phyloP scores from a whole-genome alignment of 2,113 vertebrate genomes.

The Archilochus colubris region DNA sequence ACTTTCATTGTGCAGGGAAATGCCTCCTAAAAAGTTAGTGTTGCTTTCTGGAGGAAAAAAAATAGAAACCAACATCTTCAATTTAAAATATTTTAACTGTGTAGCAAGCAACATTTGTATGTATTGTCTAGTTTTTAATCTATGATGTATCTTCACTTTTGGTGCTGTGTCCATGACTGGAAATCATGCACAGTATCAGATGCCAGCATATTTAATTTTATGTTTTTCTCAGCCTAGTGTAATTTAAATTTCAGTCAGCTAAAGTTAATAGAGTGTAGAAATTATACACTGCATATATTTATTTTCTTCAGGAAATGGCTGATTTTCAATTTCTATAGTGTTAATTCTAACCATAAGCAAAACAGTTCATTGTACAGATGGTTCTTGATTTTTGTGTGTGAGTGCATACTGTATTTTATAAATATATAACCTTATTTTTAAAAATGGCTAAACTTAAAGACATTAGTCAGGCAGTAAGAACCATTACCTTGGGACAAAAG shows the following conservation, averaged over 20 bases:
- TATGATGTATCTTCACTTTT: not conserved
- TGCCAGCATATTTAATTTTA: not conserved
- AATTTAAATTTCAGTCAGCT: not conserved
- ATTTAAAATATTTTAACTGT: not conserved
- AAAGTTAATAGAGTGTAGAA: not conserved
- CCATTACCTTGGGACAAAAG: not conserved
- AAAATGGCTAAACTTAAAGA: not conserved
- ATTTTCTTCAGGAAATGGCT: not conserved
- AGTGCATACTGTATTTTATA: not conserved
- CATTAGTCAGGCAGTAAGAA: not conserved
- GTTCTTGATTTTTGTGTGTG: not conserved
- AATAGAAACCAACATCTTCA: not conserved
- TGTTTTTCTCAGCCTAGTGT: not conserved
- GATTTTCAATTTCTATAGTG: not conserved
- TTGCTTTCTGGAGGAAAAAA: not conserved
- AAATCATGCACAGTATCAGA: not conserved
- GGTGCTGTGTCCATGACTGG: not conserved
- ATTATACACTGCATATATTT: not conserved
- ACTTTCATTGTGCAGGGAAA: not conserved
- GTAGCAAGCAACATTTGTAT: not conserved
- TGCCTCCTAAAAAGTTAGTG: not conserved
- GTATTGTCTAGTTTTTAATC: not conserved
- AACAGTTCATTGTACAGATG: not conserved
- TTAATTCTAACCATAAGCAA: not conserved
- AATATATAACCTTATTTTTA: not conserved